Base-by-base conservation (phyloP, 2,113 vertebrate species). In the Calidris pygmaea region DNA sequence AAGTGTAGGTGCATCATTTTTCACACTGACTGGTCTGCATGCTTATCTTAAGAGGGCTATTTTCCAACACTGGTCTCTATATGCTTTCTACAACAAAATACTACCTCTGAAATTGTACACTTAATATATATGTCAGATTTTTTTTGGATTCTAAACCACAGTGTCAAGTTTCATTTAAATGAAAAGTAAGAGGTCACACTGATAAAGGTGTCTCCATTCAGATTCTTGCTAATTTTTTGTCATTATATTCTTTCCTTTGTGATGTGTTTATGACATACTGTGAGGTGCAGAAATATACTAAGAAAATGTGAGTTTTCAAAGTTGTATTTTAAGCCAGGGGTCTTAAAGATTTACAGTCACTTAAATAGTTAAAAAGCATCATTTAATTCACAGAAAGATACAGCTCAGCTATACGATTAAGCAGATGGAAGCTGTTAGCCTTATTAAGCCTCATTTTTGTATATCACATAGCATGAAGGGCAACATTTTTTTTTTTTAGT, bases 401-500 rank as follows among this genome's bases (percentile, higher is more conserved):
- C 95, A 75, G 80, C 35, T 89, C 92, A 48, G 74, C 53, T 86
- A 5, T 82, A 86, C 87, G 95, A 77, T 94, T 85, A 94, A 97
- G 78, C 21, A 87, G 58, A 94, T 78, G 39, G 89, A 91, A 95
- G 68, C 75, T 67, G 20, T 76, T 82, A 93, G 43, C 52, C 58
- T 90, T 91, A 96, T 93, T 87, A 92, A 90, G 60, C 67, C 53
- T 71, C 32, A 82, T 76, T 96, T 92, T 95, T 71, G 79, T 91
- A 35, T 80, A 79, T 79, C 52, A 68, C 30, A 12, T 85, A 41
- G 7, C 53, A 45, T 62, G 56, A 90, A 96, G 68, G 62, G 4
- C 45, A 91, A 3, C 26, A 24, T 84, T 91, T 92, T 84, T 78
- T 87, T n/a, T 41, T 83, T 90, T 84, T 68, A 59, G 3, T 60